Conservation (phyloP, 2,888 invertebrate genomes). For the Machimus atricapillus region DNA sequence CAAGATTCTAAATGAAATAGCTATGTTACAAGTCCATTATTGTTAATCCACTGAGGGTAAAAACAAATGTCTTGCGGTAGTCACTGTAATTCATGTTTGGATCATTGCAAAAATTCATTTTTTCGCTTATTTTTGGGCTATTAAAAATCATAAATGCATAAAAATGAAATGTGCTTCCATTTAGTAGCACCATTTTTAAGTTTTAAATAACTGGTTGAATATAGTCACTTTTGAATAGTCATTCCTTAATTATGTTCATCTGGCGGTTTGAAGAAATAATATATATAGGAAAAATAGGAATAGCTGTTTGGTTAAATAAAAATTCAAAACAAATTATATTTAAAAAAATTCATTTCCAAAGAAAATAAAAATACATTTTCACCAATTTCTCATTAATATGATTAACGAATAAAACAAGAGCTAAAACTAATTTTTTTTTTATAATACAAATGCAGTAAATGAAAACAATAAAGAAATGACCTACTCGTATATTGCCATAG, state of each 20-base stretch:
- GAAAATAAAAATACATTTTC: constrained; percentile 39
- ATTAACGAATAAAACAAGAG: constrained; percentile 38
- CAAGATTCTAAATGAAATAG: no score
- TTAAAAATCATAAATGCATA: no score
- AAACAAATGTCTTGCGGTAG: no score
- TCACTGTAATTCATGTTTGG: no score
- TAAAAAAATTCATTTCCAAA: constrained; percentile 41
- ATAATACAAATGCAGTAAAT: constrained; percentile 39
- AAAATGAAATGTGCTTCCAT: no score
- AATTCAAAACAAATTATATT: constrained; percentile 32
- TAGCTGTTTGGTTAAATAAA: constrained; percentile 11
- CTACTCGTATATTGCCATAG: constrained; percentile 26
- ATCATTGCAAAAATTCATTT: no score
- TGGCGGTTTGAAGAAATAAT: background rate
- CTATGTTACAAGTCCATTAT: no score
- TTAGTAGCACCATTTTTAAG: no score
- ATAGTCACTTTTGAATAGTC: no score
- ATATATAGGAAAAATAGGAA: background rate
- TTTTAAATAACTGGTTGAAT: no score
- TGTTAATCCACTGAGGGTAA: no score
- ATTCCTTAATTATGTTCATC: background rate
- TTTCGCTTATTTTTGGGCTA: no score
- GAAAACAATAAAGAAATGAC: constrained; percentile 33
- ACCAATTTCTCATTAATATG: constrained; percentile 37
- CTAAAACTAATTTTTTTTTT: constrained; percentile 17